Percentiles rank a stretch among this genome's conserved stretches.
Conservation (phyloP, 23 tunicate genomes). For the Aplidium turbinatum region DNA sequence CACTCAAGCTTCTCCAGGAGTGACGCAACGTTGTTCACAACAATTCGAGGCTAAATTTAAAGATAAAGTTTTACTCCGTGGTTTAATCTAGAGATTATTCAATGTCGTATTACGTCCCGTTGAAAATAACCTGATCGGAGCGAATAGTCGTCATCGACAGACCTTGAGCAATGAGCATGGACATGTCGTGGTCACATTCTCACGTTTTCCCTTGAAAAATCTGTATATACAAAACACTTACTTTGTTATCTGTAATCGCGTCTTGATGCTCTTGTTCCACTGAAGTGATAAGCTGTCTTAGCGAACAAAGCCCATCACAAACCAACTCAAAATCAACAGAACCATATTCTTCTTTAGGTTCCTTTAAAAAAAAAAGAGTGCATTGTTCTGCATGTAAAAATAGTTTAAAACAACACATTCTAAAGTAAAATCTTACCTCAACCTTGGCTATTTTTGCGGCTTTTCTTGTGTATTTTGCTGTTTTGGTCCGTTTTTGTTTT, state of each 20-base stretch:
- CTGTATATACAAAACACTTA: background rate
- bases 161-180: too few relatives aligned
- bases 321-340: constrained; percentile 69
- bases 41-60: too few relatives aligned
- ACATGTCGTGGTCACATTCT: too few relatives aligned
- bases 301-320: constrained; percentile 58
- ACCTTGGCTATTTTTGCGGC: background rate
- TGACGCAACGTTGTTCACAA: constrained; percentile 12
- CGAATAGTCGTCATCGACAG: too few relatives aligned
- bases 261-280: constrained; percentile 47
- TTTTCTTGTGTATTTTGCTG: background rate
- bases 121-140: too few relatives aligned
- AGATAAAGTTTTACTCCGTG: too few relatives aligned
- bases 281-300: constrained; percentile 23
- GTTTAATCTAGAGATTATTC: too few relatives aligned
- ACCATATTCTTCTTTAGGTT: constrained; percentile 51
- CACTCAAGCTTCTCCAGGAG: constrained; percentile 50
- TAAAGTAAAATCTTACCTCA: background rate
- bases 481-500: constrained; percentile 6
- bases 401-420: background rate
- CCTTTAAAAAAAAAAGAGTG: constrained; percentile 6
- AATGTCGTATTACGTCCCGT: too few relatives aligned
- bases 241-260: constrained; percentile 37
- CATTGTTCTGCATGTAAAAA: background rate
- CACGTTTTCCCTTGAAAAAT: too few relatives aligned